phyloP scores from a whole-genome alignment of 2,888 invertebrate species.

The Anarsia innoxiella region DNA sequence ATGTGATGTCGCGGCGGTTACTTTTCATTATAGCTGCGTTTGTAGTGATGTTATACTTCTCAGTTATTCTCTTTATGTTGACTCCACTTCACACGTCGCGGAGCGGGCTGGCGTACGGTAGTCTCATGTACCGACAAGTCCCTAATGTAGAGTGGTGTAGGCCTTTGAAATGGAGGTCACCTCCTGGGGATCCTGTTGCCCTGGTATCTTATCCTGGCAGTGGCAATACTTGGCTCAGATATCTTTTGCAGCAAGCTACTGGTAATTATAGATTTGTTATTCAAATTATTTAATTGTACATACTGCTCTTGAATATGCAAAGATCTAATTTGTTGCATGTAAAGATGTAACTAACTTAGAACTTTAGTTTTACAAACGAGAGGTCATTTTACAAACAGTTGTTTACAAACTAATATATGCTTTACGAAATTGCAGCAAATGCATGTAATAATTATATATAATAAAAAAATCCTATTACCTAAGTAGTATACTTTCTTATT shows the following conservation, averaged over 20 bases:
- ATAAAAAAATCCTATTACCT: no score
- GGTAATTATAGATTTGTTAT: conserved; percentile 52
- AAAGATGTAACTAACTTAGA: no score
- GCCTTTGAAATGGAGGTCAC: conserved; percentile 59
- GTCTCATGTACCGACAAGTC: conserved; percentile 42
- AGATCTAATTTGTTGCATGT: no score
- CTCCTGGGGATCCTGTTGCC: conserved; percentile 72
- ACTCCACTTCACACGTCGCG: conserved; percentile 43
- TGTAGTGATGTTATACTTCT: conserved; percentile 56
- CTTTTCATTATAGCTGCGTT: conserved; percentile 48
- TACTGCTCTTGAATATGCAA: no score
- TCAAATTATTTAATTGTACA: neutral
- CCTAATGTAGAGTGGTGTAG: conserved; percentile 69
- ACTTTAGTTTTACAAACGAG: no score
- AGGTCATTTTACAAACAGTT: no score
- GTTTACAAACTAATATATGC: no score
- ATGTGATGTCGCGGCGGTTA: conserved; percentile 50
- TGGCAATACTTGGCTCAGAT: conserved; percentile 89
- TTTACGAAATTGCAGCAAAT: no score
- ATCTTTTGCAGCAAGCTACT: conserved; percentile 85
- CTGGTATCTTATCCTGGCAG: conserved; percentile 89
- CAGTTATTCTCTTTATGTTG: conserved; percentile 57
- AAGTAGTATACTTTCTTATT: no score
- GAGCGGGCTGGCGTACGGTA: conserved; percentile 32
- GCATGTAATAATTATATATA: no score